Base-by-base conservation (phyloP, 2,797 vertebrate species). In the Moxostoma hubbsi region DNA sequence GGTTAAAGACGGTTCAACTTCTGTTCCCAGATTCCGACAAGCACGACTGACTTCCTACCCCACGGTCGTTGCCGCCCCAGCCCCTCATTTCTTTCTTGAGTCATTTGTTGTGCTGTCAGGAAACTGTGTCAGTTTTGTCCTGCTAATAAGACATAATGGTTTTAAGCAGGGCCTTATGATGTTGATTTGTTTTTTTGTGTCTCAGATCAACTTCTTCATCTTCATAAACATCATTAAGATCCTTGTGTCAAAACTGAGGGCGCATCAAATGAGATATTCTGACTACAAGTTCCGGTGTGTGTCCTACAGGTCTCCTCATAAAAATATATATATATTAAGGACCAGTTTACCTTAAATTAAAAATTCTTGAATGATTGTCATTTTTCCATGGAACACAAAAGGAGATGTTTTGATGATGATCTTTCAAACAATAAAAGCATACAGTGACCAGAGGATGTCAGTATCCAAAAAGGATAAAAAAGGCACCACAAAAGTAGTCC, bases 271-370 rank as follows among this genome's bases (percentile, higher is more conserved):
- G 97, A 94, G 95, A 86, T 96, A 95, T 89, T 95, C 96, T 0
- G 98, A 99, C 92, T 98, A 96, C 89, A 99, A 98, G 85, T 95
- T 97, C 90, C 94, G 97, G 97, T 98, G 87, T 84, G 91, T 81
- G 58, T 63, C 46, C 18, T 69, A 1, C 43, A 58, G 46, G 4
- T 61, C 45, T 46, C 1, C 10, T 59, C 18, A 2, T 43, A 15
- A 15, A n/a, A 45, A 24, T 24, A 24, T 24, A 2, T 24, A 24
- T 24, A 2, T 24, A 2, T 24, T 24, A 24, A 24, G 24, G 24
- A 24, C 24, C 24, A 24, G 2, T 51, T 67, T 46, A 50, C 18
- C 13, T 9, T 43, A 36, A 68, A 50, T 1, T 16, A 2, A 15
- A 43, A 50, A 36, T 4, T 12, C 24, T n/a, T 43, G 43, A 18